Evolutionary conservation across 1,140 invertebrate genomes (phyloP), one percentile per base, ranked within the genome.

Genomic region (Campoletis sonorensis): DNA sequence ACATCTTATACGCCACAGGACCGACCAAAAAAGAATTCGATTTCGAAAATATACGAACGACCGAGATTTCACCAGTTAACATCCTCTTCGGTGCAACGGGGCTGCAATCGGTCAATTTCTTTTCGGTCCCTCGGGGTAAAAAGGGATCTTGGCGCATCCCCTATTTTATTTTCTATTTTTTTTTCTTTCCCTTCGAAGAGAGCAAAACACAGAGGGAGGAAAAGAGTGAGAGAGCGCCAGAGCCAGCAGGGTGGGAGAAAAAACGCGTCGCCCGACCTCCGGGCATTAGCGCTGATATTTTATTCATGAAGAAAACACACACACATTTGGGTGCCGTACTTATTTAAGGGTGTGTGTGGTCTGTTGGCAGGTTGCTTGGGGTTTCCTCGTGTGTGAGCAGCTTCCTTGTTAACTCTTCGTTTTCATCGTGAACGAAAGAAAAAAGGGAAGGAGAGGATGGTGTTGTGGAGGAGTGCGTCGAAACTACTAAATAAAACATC

Each of bases 401-500:
- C 26, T 70, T 33, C 67, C 67, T 30, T 21, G 1, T 30, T 70
- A 37, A 30, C 15, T 61, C 73, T 13, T 70, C 73, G 51, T 61
- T 78, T 64, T 30, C 54, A n/a, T n/a, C 16, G 26, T 15, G 26
- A 26, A 11, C 27, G 18, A 81, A 23, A 76, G 26, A 81, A 77
- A 37, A 51, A 45, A 40, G 67, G 27, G 71, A 54, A 40, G 51
- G 54, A 23, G 54, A 80, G 23, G 33, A 68, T 21, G n/a, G 45
- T 23, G 68, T n/a, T n/a, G 30, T 33, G 67, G n/a, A 73, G 70
- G 33, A 75, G 71, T 58, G 49, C 58, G 71, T 72, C 26, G 49
- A 71, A 87, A 85, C 89, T 91, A 91, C 89, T 91, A 91, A 91
- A 91, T 92, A 91, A 92, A 92, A 92, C 88, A 92, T 91, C 88